Conservation (phyloP, 2,888 invertebrate genomes). For the Lochmaea crataegi region DNA sequence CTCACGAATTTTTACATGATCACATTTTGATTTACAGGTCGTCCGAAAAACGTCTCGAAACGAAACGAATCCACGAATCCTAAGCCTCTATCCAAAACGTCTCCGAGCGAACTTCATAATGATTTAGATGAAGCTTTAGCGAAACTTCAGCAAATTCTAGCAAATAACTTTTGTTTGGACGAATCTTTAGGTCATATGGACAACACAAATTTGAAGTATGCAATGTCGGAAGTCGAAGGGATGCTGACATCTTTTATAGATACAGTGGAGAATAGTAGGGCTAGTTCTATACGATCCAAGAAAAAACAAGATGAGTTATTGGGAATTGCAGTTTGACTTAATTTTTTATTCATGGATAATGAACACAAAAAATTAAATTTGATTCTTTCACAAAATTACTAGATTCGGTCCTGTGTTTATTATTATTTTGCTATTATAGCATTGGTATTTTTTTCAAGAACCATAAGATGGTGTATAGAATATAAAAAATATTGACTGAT, state of each 20-base stretch:
- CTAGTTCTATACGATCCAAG: constrained; percentile 54
- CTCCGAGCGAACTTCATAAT: constrained; percentile 68
- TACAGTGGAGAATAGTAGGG: constrained; percentile 72
- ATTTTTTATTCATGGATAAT: no score
- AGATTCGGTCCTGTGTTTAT: no score
- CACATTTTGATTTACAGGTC: constrained; percentile 28
- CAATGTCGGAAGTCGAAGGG: constrained; percentile 78
- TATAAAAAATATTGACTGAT: no score
- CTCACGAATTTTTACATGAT: no score
- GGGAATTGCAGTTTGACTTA: background rate
- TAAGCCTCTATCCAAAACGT: constrained; percentile 7
- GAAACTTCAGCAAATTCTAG: constrained; percentile 77
- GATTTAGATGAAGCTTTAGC: constrained; percentile 78
- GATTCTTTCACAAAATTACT: no score
- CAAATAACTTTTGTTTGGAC: constrained; percentile 75
- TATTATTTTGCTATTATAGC: no score
- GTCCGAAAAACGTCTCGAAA: background rate
- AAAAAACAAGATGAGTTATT: constrained; percentile 30
- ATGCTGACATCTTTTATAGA: constrained; percentile 75
- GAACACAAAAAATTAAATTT: no score
- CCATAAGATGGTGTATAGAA: no score
- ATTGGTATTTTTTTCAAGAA: no score
- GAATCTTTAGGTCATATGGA: constrained; percentile 70
- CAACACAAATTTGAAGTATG: constrained; percentile 75
- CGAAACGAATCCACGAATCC: constrained; percentile 14